These are phyloP conservation scores for Gymnothorax javanicus DNA, from an alignment of 2,797 vertebrate species.

Conservation along the genomic window DNA sequence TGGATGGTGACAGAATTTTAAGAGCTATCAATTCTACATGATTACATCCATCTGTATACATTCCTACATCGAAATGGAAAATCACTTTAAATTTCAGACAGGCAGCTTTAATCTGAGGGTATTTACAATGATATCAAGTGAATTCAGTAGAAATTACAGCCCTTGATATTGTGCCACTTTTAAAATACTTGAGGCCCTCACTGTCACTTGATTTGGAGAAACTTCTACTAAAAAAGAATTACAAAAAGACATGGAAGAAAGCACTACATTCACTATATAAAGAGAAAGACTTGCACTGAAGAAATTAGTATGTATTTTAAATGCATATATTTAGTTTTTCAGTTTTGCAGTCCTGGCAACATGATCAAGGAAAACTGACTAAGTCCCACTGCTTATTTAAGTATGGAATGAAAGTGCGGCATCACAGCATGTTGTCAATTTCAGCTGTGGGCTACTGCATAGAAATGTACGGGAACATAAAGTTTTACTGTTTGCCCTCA, in stretches of 20 bases:
- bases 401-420: conserved; percentile 59
- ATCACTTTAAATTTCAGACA: too few relatives aligned
- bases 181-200: too few relatives aligned
- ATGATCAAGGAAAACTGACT: conserved; percentile 64
- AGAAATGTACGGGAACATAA: conserved; percentile 51
- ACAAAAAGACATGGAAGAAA: not conserved
- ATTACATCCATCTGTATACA: too few relatives aligned
- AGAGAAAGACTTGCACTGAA: conserved; percentile 52
- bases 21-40: too few relatives aligned
- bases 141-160: too few relatives aligned
- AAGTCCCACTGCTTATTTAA: conserved; percentile 52
- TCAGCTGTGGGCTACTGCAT: conserved; percentile 54
- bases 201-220: not conserved
- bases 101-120: too few relatives aligned
- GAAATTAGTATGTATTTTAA: conserved; percentile 58
- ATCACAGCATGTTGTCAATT: conserved; percentile 63
- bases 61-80: too few relatives aligned
- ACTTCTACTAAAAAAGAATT: not conserved
- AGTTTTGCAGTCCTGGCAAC: conserved; percentile 64
- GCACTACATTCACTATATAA: conserved; percentile 63
- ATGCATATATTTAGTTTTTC: conserved; percentile 39
- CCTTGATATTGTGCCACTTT: too few relatives aligned
- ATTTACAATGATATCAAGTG: too few relatives aligned
- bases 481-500: conserved; percentile 49
- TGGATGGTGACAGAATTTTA: too few relatives aligned